Evolutionary conservation across 2,888 invertebrate genomes (phyloP), one percentile per base, ranked within the genome.

Genomic region (Trimorus sp.): DNA sequence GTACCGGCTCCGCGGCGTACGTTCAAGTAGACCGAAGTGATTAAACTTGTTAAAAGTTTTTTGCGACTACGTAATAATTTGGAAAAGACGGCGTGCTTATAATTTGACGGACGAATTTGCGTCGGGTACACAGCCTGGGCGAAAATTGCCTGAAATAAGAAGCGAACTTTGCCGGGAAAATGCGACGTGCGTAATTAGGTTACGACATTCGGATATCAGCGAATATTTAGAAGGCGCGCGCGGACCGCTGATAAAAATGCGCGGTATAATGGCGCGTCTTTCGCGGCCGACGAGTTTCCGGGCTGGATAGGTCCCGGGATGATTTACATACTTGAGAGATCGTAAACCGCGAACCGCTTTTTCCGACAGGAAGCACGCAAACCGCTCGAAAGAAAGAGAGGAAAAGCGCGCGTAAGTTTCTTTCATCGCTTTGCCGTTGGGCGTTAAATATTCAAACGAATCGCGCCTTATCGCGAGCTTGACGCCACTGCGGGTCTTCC

Each of bases 281-380:
- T 36, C n/a, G 1, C 49, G 36, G 9, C 42, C 9, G 36, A 62
- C 36, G 51, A 14, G 53, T 65, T 65, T 53, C 40, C 26, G 26
- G 40, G 11, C 40, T 51, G 37, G 38, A 65, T 65, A 65, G 65
- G 53, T 53, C 16, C 36, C 40, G 11, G 16, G 38, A 53, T 15
- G 40, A 65, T 65, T 65, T 40, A 65, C 65, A 51, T 65, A 65
- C 65, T 40, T 38, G 40, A 15, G 53, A 16, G 65, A 65, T 53
- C 65, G 53, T 65, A 65, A 65, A 62, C 48, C 26, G 14, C 5
- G 26, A 62, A 62, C 62, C 14, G 7, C 62, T 62, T 48, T 49
- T 62, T 49, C 49, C n/a, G 62, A 62, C 36, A 37, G 14, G 26
- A n/a, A 38, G 8, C 42, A 14, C 26, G 4, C 1, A 26, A 4